Evolutionary conservation across 2,888 invertebrate species (phyloP).

Genomic region (Cecidostiba fungosa): DNA sequence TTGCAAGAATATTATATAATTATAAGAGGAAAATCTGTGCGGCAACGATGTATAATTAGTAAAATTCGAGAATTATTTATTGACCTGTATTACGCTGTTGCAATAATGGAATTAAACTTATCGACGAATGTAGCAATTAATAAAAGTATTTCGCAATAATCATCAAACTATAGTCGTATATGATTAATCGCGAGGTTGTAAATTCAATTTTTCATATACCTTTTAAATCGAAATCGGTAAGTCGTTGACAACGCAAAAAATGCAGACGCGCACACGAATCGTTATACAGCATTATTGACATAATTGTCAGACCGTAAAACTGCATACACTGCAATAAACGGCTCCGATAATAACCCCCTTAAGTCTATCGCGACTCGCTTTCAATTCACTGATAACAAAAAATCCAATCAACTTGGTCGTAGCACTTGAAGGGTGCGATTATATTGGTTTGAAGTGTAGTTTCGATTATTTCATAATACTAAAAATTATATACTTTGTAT

Average conservation of each 20-base stretch:
- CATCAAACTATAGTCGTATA: not conserved
- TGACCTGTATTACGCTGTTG: too few relatives aligned
- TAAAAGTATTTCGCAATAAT: not conserved
- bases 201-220: not conserved
- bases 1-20: too few relatives aligned
- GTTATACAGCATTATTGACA: not conserved
- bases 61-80: too few relatives aligned
- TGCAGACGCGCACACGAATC: not conserved
- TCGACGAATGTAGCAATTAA: not conserved
- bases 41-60: too few relatives aligned
- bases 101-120: too few relatives aligned
- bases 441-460: too few relatives aligned
- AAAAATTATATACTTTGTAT: too few relatives aligned
- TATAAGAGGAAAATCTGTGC: too few relatives aligned
- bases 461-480: too few relatives aligned
- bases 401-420: not conserved
- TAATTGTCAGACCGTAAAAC: slow-evolving; percentile 5
- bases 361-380: not conserved
- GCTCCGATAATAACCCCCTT: not conserved
- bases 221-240: too few relatives aligned
- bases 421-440: not conserved
- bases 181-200: not conserved
- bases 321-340: not conserved
- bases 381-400: not conserved
- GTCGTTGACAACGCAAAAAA: not conserved